Base-by-base conservation (phyloP, 2,113 vertebrate genomes). In the Oreotragus oreotragus region DNA sequence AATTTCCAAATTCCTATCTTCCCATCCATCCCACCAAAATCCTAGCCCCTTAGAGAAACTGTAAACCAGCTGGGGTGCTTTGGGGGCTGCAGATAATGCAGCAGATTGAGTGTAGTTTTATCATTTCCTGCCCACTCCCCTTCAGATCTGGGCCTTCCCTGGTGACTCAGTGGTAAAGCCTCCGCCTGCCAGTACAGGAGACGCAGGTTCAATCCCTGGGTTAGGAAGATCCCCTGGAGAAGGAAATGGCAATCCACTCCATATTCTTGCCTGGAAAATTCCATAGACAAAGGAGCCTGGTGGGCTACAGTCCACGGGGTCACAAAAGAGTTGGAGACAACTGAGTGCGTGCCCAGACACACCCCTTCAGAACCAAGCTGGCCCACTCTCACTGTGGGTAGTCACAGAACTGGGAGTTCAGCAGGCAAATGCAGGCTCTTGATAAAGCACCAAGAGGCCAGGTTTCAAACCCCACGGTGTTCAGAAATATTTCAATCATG, bases 351-450 rank as follows among this genome's bases (percentile, higher is more conserved):
- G 58, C 91, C 7, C 36, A 76, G 21, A 76, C 92, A 51, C 39
- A 73, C 62, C 64, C 91, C 96, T 97, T 91, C 39, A 27, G 21
- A 93, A 90, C 83, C 57, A 84, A 83, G 30, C 8, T 14, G 81
- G 30, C 14, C 45, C 64, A 7, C 88, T 98, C 93, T 97, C 91
- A 88, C 17, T 97, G 89, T 94, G 88, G 98, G 96, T 66, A 97
- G 60, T 43, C 76, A 81, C 28, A 66, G 53, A 90, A 60, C 88
- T 66, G 19, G 62, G 84, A 84, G 62, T 88, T 92, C 94, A 92
- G 85, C 64, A 79, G 92, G 60, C 66, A 96, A 95, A 83, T 19
- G 13, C 39, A 64, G 51, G 57, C 39, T 79, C 81, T 79, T 90
- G 77, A 95, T 86, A 84, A 79, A 16, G 12, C 57, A 88, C 60